A percentile compares a stretch with the other conserved stretches of the same genome.
Evolutionary conservation across 2,113 vertebrate species (phyloP).

Genomic region (Phainopepla nitens): DNA sequence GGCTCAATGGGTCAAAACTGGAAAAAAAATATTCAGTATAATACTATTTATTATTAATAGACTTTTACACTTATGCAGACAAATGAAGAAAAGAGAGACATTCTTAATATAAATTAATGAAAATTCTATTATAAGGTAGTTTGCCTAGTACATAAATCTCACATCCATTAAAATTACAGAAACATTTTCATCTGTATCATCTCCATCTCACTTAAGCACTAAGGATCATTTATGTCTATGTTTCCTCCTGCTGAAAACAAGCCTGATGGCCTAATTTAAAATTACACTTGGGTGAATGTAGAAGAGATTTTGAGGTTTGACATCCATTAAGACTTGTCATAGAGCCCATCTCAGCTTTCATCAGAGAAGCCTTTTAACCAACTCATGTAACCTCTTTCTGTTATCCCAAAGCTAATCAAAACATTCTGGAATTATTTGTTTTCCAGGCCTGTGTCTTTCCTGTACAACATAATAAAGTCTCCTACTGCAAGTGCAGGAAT

Average conservation of each 20-base stretch:
- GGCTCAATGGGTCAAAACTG: neutral
- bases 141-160: conserved; percentile 26
- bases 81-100: neutral
- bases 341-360: neutral
- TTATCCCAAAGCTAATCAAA: neutral
- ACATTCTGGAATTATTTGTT: neutral
- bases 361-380: neutral
- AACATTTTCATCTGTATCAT: conserved; percentile 4
- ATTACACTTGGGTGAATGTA: neutral
- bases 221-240: neutral
- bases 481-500: neutral
- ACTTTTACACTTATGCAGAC: neutral
- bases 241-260: neutral
- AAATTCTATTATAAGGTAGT: conserved; percentile 4
- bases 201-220: neutral
- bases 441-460: neutral
- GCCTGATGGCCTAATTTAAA: neutral
- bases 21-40: neutral
- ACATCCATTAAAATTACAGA: conserved; percentile 34
- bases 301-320: neutral
- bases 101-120: conserved; percentile 10
- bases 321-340: neutral
- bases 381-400: neutral
- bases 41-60: conserved; percentile 28
- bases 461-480: neutral